A percentile compares a stretch with the other conserved stretches of the same genome.
These are phyloP conservation scores for Troilus luridus DNA, from an alignment of 2,888 invertebrate genomes.

Conservation along the genomic window DNA sequence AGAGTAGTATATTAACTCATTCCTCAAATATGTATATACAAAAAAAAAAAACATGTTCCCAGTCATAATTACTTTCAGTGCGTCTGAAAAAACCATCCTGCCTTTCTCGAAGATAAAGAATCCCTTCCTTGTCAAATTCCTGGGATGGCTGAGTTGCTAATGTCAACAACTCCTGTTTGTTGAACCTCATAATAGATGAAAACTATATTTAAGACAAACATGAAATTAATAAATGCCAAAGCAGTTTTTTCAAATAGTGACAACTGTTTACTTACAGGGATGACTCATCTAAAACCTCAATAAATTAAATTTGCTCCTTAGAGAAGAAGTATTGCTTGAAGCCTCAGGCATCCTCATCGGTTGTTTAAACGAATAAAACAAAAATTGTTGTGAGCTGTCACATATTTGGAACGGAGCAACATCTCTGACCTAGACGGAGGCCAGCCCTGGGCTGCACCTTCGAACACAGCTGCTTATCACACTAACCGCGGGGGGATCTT, in stretches of 20 bases:
- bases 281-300: constrained; percentile 34
- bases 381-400: background rate
- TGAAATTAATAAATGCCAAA: background rate
- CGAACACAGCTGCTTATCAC: constrained; percentile 53
- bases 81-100: constrained; percentile 93
- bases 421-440: constrained; percentile 50
- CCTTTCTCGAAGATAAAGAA: constrained; percentile 86
- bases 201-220: constrained; percentile 16
- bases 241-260: background rate
- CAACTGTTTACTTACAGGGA: background rate
- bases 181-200: constrained; percentile 82
- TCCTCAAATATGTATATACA: constrained; percentile 35
- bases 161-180: constrained; percentile 88
- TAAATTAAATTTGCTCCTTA: constrained; percentile 2
- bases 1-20: constrained; percentile 38
- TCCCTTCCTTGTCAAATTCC: constrained; percentile 93
- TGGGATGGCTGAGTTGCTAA: constrained; percentile 89
- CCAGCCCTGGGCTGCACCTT: constrained; percentile 45
- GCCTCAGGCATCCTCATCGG: background rate
- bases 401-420: background rate
- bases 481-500: constrained; percentile 1
- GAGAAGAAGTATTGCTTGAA: background rate
- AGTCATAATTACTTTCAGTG: constrained; percentile 83
- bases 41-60: background rate
- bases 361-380: constrained; percentile 8